Evolutionary conservation across 2,888 invertebrate genomes (phyloP).

Genomic region (Tenthredo amoena): DNA sequence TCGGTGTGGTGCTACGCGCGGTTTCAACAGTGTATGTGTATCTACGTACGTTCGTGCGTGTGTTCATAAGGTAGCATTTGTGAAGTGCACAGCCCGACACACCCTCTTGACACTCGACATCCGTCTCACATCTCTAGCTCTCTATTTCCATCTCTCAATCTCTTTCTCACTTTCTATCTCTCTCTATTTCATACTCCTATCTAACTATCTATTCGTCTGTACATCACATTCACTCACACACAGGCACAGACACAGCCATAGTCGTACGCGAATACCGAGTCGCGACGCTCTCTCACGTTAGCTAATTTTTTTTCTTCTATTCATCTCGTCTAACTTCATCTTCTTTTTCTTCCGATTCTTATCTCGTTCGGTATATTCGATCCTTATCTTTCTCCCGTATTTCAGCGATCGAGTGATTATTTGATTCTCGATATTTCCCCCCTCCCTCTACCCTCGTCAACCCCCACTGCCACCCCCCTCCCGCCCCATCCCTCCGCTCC

Average conservation of each 20-base stretch:
- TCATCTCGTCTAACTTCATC: background rate
- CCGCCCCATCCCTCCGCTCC: background rate
- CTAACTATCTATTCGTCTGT: background rate
- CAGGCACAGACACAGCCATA: background rate
- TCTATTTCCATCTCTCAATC: slow-evolving; percentile 51
- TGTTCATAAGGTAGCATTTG: slow-evolving; percentile 56
- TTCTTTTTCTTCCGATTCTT: background rate
- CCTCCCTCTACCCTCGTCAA: background rate
- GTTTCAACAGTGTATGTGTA: slow-evolving; percentile 53
- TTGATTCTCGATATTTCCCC: background rate
- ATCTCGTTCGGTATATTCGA: background rate
- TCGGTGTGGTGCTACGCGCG: slow-evolving; percentile 59
- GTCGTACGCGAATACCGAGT: background rate
- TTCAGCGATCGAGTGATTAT: background rate
- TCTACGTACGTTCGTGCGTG: slow-evolving; percentile 42
- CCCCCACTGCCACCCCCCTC: background rate
- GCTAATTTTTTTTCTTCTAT: background rate
- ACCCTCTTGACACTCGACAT: slow-evolving; percentile 72
- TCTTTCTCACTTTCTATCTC: slow-evolving; percentile 54
- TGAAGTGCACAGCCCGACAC: slow-evolving; percentile 68
- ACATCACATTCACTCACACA: background rate
- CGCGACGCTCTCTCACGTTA: background rate
- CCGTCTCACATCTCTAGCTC: slow-evolving; percentile 64
- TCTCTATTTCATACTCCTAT: slow-evolving; percentile 39
- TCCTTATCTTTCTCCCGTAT: background rate